Conservation (phyloP, 2,113 vertebrate genomes). For the Epinephelus cyanopodus region DNA sequence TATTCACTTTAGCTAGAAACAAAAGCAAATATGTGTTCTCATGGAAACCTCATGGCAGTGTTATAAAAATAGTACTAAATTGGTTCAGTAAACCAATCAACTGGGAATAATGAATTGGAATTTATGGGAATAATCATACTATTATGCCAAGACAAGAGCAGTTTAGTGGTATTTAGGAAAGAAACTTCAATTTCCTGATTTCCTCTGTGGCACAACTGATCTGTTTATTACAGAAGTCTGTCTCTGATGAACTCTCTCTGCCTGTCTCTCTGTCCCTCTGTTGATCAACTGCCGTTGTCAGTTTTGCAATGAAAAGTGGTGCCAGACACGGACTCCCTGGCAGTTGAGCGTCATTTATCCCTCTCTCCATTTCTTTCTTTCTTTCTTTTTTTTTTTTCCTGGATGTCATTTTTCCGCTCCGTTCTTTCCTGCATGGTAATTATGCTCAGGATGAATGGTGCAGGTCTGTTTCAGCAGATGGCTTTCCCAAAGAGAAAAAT, state of each 20-base stretch:
- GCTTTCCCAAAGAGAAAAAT: constrained; percentile 80
- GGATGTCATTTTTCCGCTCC: constrained; percentile 73
- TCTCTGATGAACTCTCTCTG: constrained; percentile 20
- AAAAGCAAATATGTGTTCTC: not conserved
- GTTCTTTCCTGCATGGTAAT: constrained; percentile 77
- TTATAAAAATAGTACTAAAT: not conserved
- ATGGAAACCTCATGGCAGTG: constrained; percentile 9
- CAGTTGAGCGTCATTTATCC: constrained; percentile 60
- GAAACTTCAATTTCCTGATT: constrained; percentile 17
- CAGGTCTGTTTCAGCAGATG: constrained; percentile 84
- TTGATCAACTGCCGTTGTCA: constrained; percentile 65
- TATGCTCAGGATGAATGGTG: constrained; percentile 79
- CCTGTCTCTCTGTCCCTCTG: constrained; percentile 12
- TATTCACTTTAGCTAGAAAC: not conserved
- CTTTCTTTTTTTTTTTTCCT: constrained; percentile 46
- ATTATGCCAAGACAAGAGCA: not conserved
- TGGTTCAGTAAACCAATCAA: not conserved
- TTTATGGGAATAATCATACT: not conserved
- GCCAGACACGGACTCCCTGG: constrained; percentile 55
- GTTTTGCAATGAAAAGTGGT: constrained; percentile 57
- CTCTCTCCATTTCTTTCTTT: constrained; percentile 27
- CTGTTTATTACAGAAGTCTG: constrained; percentile 11
- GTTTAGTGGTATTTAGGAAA: constrained; percentile 14
- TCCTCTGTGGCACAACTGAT: not conserved
- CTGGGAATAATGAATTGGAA: constrained; percentile 13